A percentile compares a stretch with the other conserved stretches of the same genome.
Conservation (phyloP, 2,797 vertebrate species). For the Chrysocyon brachyurus region DNA sequence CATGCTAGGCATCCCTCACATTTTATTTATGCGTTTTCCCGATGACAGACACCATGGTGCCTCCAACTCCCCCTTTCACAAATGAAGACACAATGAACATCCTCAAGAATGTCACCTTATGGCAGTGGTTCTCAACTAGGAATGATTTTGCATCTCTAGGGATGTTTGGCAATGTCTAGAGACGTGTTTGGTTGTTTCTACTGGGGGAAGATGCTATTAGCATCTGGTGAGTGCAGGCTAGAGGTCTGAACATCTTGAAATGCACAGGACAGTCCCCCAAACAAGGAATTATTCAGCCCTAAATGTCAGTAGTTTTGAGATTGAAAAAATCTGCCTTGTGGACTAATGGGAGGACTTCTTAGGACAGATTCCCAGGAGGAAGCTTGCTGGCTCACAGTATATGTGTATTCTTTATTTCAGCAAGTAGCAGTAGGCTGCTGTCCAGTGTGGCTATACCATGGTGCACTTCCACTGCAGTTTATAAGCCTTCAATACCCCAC, state of each 20-base stretch:
- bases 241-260: background rate
- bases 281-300: background rate
- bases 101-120: background rate
- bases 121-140: background rate
- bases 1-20: background rate
- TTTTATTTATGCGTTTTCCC: background rate
- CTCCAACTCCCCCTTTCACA: background rate
- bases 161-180: background rate
- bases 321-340: background rate
- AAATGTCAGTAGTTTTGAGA: background rate
- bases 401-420: background rate
- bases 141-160: background rate
- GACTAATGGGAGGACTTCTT: background rate
- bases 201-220: background rate
- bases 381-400: background rate
- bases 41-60: background rate
- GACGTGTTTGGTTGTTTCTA: background rate
- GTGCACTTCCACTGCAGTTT: background rate
- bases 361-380: background rate
- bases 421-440: background rate
- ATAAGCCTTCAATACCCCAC: background rate
- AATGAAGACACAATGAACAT: background rate
- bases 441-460: background rate
- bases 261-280: background rate
- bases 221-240: background rate